These are phyloP conservation scores for Parazoanthus swiftii DNA, from an alignment of 92 coral and sea anemone genomes.

Conservation along the genomic window DNA sequence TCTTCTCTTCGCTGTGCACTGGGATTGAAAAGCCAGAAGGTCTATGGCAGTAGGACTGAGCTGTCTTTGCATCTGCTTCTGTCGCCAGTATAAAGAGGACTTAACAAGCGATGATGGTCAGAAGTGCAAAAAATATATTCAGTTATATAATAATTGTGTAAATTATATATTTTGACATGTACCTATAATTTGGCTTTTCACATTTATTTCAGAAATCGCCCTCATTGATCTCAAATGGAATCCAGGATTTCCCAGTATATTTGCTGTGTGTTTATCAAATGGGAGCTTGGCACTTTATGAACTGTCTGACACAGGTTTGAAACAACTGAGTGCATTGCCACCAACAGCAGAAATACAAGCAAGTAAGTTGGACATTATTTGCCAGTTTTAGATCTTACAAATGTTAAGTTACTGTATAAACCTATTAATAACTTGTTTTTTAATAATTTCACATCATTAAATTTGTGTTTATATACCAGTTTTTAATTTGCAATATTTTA, in stretches of 20 bases:
- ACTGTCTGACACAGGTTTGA: constrained; percentile 59
- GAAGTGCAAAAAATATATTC: not conserved
- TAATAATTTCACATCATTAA: too few relatives aligned
- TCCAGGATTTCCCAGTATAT: constrained; percentile 55
- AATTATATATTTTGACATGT: too few relatives aligned
- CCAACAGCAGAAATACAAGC: constrained; percentile 34
- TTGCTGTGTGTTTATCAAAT: constrained; percentile 81
- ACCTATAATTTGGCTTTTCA: not conserved
- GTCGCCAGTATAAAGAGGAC: too few relatives aligned
- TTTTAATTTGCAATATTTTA: not conserved
- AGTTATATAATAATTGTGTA: too few relatives aligned
- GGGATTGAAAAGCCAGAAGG: too few relatives aligned
- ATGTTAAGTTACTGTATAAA: too few relatives aligned
- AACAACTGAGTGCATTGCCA: constrained; percentile 54
- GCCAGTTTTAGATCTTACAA: not conserved
- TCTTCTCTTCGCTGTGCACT: too few relatives aligned
- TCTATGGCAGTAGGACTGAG: too few relatives aligned
- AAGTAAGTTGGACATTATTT: constrained; percentile 1
- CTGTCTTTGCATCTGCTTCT: too few relatives aligned
- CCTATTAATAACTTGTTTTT: too few relatives aligned
- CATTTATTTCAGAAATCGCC: constrained; percentile 46
- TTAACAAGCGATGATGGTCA: not conserved
- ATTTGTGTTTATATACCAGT: not conserved
- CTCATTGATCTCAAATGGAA: constrained; percentile 79
- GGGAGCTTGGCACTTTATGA: constrained; percentile 74